Evolutionary conservation across 2,888 invertebrate species (phyloP), one percentile per base, ranked within the genome.

Genomic region (Drosophila picticornis): DNA sequence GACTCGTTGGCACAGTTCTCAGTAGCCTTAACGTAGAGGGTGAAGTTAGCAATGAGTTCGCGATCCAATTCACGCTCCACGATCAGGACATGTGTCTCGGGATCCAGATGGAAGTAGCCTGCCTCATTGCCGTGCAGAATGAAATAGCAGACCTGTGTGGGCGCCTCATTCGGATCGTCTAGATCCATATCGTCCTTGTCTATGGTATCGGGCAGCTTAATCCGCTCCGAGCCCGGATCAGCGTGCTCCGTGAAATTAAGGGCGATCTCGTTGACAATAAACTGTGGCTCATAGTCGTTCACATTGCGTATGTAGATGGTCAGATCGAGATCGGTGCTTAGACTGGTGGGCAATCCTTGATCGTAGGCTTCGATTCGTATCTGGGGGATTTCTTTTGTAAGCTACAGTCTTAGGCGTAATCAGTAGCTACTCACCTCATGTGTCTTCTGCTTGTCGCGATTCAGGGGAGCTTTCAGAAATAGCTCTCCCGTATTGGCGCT

Each of bases 291-390:
- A 92, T 97, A 97, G 91, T 97, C 97, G 93, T 98, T 97, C 0
- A 98, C 96, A 92, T 98, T 97, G 70, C 96, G 96, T 0, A 98
- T 96, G 91, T 98, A 97, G 78, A 98, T 96, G 5, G 96, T 97
- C 1, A 98, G 93, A 93, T 98, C 98, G 50, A 98, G 94, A 93
- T 98, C 98, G 0, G 97, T 96, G 83, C 97, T 97, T 4, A 98
- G 93, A 0, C 98, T 96, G 0, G 98, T 97, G 0, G 98, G 98
- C 0, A 96, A 94, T 0, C 98, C 98, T 63, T 98, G 95, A 93
- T 98, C 98, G 91, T 96, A 97, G 0, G 98, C 98, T 94, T 98
- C 98, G 52, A 98, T 96, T 82, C 98, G 94, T 69, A 98, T 96
- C 97, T 98, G 25, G 2, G 13, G 13, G 4, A 19, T 16, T 31